phyloP scores from a whole-genome alignment of 2,797 vertebrate genomes.

The Leptatherina wallacei region DNA sequence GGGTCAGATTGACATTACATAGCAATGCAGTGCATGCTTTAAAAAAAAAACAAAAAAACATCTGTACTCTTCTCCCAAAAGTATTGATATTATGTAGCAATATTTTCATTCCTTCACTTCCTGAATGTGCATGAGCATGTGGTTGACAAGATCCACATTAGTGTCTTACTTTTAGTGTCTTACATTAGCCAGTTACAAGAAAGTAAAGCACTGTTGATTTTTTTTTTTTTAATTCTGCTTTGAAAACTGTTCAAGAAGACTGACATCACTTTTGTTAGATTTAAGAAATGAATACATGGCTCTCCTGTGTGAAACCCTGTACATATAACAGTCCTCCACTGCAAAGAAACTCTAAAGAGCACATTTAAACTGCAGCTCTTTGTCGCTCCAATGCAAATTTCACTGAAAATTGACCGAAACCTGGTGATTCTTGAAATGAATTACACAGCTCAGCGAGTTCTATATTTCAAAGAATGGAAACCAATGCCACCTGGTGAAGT shows the following conservation, averaged over 20 bases:
- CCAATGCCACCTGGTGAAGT: neutral
- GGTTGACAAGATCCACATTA: neutral
- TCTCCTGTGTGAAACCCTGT: neutral
- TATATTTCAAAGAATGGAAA: neutral
- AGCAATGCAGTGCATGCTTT: neutral
- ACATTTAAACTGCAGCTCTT: neutral
- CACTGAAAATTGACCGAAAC: neutral
- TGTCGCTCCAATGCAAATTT: neutral
- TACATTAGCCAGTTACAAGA: neutral
- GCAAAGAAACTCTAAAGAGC: too few relatives aligned
- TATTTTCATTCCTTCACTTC: neutral
- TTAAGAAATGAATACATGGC: neutral
- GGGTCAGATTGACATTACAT: rapidly evolving
- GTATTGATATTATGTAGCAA: neutral
- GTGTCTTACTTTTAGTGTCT: neutral
- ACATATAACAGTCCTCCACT: neutral
- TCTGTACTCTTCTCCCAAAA: neutral
- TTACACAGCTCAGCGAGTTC: neutral
- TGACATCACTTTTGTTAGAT: neutral
- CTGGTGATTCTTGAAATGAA: neutral
- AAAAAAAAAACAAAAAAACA: too few relatives aligned
- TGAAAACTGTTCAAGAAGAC: neutral
- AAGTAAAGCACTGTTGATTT: neutral
- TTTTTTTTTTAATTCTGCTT: neutral
- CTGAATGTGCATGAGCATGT: neutral